These are phyloP conservation scores for Cherax destructor DNA, from an alignment of 1,140 invertebrate genomes.

Conservation along the genomic window DNA sequence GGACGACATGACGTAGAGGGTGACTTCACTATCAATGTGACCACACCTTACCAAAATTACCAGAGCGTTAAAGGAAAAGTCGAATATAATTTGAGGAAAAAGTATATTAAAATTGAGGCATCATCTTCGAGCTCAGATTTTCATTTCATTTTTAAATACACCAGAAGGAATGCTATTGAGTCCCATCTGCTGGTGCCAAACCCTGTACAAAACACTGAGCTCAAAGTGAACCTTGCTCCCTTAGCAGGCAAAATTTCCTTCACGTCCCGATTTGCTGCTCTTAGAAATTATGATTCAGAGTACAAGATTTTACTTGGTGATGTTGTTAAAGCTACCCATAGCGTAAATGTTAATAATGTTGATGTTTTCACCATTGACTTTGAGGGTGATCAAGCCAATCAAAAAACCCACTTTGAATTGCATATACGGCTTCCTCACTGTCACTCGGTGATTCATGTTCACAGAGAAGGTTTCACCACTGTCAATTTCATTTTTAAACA, in stretches of 20 bases:
- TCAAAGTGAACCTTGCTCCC: slow-evolving; percentile 1
- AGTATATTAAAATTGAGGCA: slow-evolving; percentile 22
- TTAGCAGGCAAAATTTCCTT: slow-evolving; percentile 22
- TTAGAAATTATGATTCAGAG: slow-evolving; percentile 30
- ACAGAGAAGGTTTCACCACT: slow-evolving; percentile 37
- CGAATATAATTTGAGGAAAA: slow-evolving; percentile 7
- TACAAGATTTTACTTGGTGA: slow-evolving; percentile 3
- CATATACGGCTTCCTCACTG: slow-evolving; percentile 16
- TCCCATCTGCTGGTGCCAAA: slow-evolving; percentile 57
- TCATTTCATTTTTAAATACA: slow-evolving; percentile 25
- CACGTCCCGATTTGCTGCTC: slow-evolving; percentile 29
- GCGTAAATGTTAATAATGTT: slow-evolving; percentile 33
- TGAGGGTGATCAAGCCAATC: neutral
- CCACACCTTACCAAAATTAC: slow-evolving; percentile 48
- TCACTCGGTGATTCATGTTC: slow-evolving; percentile 55
- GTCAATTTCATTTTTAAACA: slow-evolving; percentile 45
- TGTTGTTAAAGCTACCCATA: neutral
- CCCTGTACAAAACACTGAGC: slow-evolving; percentile 24
- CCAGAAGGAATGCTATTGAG: neutral
- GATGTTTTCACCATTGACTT: slow-evolving; percentile 59
- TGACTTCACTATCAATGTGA: neutral
- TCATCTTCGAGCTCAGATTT: slow-evolving; percentile 35
- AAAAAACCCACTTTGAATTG: slow-evolving; percentile 37
- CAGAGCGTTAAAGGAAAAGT: slow-evolving; percentile 3
- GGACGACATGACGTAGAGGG: neutral